Conservation (phyloP, 92 coral and sea anemone genomes). For the Actinernus sp. region DNA sequence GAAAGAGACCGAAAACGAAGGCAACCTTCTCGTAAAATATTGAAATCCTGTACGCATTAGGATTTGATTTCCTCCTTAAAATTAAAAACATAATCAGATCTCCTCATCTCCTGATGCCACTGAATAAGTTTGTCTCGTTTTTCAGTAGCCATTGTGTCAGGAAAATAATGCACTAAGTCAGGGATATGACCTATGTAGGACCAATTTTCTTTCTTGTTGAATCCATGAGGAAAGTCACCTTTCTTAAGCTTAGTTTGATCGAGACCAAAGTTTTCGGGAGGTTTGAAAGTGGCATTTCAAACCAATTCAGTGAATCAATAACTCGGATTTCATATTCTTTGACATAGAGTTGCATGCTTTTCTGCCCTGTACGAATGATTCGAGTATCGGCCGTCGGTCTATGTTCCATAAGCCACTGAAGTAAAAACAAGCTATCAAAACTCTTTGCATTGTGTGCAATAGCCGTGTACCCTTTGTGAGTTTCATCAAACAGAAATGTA, state of each 20-base stretch:
- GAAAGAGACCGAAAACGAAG: slow-evolving; percentile 8
- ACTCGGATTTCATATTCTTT: slow-evolving; percentile 10
- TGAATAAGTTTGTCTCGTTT: too few relatives aligned
- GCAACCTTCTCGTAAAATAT: slow-evolving; percentile 28
- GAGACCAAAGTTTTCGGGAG: slow-evolving; percentile 20
- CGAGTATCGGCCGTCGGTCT: slow-evolving; percentile 2
- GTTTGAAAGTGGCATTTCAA: neutral
- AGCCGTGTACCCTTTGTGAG: neutral
- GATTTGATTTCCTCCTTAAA: too few relatives aligned
- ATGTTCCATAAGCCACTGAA: neutral
- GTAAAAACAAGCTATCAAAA: too few relatives aligned
- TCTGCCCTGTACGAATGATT: slow-evolving; percentile 6
- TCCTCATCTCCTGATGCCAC: too few relatives aligned
- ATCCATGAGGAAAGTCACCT: neutral
- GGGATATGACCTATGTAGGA: slow-evolving; percentile 11
- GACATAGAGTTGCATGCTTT: slow-evolving; percentile 5
- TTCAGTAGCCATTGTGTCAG: neutral
- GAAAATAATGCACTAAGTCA: neutral
- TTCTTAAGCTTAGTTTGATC: neutral
- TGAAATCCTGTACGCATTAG: slow-evolving; percentile 27
- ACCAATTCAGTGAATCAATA: neutral
- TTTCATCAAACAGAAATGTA: neutral
- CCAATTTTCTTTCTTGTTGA: neutral
- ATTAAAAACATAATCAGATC: too few relatives aligned
- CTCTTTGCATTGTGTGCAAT: slow-evolving; percentile 8